Evolutionary conservation across 2,797 vertebrate species (phyloP).

Genomic region (Psittacula echo): DNA sequence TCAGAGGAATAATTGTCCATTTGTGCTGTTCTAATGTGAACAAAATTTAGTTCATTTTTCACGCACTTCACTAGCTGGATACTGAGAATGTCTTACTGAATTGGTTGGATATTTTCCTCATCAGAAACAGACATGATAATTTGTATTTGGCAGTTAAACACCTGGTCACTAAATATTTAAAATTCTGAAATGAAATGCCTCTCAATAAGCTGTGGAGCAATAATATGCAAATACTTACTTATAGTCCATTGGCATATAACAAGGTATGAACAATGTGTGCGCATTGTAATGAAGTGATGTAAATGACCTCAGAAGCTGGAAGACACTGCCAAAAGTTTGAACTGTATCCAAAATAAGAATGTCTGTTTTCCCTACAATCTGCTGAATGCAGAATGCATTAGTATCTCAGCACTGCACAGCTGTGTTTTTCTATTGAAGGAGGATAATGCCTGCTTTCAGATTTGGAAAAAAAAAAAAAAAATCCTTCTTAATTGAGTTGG

Average conservation of each 20-base stretch:
- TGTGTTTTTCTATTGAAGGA: constrained; percentile 51
- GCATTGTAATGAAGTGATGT: constrained; percentile 42
- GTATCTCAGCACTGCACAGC: constrained; percentile 49
- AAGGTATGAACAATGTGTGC: constrained; percentile 51
- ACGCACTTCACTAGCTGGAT: background rate
- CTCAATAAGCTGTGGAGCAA: constrained; percentile 30
- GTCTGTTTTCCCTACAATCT: constrained; percentile 58
- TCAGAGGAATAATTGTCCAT: background rate
- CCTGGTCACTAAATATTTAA: constrained; percentile 71
- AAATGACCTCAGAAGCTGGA: constrained; percentile 63
- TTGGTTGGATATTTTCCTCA: constrained; percentile 13
- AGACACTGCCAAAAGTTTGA: constrained; percentile 57
- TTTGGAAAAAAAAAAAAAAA: background rate
- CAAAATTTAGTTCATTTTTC: constrained; percentile 18
- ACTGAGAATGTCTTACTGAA: background rate
- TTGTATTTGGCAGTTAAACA: constrained; percentile 59
- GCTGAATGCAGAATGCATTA: constrained; percentile 51
- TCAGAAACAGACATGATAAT: constrained; percentile 6
- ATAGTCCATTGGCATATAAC: constrained; percentile 39
- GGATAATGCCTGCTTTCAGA: constrained; percentile 46
- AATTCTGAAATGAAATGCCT: constrained; percentile 60
- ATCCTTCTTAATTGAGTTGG: constrained; percentile 50
- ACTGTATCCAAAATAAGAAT: constrained; percentile 59
- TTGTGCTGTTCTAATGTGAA: constrained; percentile 27
- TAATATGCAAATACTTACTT: constrained; percentile 49